These are phyloP conservation scores for Lampris incognitus DNA, from an alignment of 2,113 vertebrate genomes.

Conservation along the genomic window DNA sequence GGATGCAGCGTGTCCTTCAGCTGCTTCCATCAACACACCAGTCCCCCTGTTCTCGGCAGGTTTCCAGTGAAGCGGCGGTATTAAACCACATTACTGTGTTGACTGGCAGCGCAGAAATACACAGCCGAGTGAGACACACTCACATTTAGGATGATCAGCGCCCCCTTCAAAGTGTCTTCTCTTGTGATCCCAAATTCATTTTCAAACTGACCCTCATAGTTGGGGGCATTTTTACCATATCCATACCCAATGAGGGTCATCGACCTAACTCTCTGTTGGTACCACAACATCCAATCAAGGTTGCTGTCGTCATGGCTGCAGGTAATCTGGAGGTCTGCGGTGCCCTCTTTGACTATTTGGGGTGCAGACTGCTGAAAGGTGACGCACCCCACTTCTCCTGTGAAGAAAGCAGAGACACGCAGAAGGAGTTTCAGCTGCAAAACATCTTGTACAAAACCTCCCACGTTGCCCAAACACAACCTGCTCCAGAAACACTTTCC, in stretches of 20 bases:
- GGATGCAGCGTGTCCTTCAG: no score
- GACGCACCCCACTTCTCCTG: constrained; percentile 14
- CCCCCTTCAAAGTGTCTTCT: not conserved
- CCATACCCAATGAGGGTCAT: constrained; percentile 48
- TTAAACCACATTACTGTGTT: no score
- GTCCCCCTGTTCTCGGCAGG: no score
- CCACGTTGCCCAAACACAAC: no score
- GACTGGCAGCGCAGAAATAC: no score
- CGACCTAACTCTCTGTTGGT: constrained; percentile 29
- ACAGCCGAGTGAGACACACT: constrained; percentile 20
- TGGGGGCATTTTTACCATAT: not conserved
- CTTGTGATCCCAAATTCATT: constrained; percentile 15
- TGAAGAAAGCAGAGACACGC: not conserved
- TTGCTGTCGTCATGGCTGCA: constrained; percentile 38
- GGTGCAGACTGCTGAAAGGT: constrained; percentile 17
- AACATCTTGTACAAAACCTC: no score
- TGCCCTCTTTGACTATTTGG: not conserved
- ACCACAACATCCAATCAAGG: constrained; percentile 33
- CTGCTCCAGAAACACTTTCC: no score
- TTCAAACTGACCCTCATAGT: not conserved
- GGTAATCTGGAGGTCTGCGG: not conserved
- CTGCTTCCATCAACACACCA: no score
- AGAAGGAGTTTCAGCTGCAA: no score
- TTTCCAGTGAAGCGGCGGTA: no score
- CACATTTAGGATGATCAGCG: constrained; percentile 34